Evolutionary conservation across 2,888 invertebrate species (phyloP).

Genomic region (Apamea anceps): DNA sequence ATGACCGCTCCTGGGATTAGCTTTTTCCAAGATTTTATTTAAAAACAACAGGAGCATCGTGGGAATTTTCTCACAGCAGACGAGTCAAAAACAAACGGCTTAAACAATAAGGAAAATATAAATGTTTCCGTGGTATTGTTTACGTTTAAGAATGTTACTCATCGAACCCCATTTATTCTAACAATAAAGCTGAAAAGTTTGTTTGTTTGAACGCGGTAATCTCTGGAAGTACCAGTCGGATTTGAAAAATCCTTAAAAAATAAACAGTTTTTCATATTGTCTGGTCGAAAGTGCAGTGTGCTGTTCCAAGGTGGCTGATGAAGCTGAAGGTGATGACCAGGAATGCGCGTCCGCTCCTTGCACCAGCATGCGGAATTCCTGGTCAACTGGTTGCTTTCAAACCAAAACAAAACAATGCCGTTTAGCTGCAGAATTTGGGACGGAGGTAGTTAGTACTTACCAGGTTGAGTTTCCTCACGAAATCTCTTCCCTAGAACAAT

Average conservation of each 20-base stretch:
- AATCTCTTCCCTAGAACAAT: background rate
- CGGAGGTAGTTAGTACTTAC: too few relatives aligned
- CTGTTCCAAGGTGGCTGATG: background rate
- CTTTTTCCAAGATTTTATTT: conserved; percentile 19
- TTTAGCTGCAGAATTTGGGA: background rate
- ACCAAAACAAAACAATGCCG: background rate
- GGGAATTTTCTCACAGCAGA: background rate
- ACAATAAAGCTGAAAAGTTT: too few relatives aligned
- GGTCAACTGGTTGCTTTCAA: background rate
- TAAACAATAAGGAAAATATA: too few relatives aligned
- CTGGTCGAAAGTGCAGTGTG: background rate
- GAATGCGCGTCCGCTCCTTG: too few relatives aligned
- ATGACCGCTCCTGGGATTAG: conserved; percentile 1
- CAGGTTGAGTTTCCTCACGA: too few relatives aligned
- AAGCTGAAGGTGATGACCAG: too few relatives aligned
- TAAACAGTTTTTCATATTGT: too few relatives aligned
- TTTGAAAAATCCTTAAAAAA: too few relatives aligned
- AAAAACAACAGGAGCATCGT: conserved; percentile 1
- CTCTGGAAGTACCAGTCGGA: too few relatives aligned
- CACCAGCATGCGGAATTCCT: background rate
- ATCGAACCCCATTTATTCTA: background rate
- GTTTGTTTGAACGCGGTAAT: too few relatives aligned
- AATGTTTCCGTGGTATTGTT: background rate
- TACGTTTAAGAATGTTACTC: background rate
- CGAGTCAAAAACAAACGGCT: background rate